Evolutionary conservation across 2,797 vertebrate genomes (phyloP).

Genomic region (Fistularia commersonii): DNA sequence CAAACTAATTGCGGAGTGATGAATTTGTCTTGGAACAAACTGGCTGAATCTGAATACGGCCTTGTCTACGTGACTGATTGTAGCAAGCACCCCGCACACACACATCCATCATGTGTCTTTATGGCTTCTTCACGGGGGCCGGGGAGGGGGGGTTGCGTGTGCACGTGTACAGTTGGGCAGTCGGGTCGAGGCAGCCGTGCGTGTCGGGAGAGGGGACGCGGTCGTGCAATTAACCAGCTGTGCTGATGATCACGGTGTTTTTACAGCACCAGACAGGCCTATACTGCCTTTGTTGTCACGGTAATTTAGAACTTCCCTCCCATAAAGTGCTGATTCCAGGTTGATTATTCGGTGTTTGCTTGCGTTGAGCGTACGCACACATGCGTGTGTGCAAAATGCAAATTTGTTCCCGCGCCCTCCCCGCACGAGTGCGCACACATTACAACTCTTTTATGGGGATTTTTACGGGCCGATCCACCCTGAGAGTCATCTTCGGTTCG

Average conservation of each 20-base stretch:
- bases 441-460: slow-evolving; percentile 52
- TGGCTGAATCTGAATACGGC: slow-evolving; percentile 58
- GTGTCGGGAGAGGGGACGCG: slow-evolving; percentile 44
- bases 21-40: slow-evolving; percentile 64
- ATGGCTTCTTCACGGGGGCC: slow-evolving; percentile 48
- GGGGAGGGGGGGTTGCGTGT: slow-evolving; percentile 22
- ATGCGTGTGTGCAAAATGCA: slow-evolving; percentile 23
- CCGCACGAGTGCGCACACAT: slow-evolving; percentile 10
- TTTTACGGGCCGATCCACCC: slow-evolving; percentile 41
- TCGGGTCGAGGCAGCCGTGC: slow-evolving; percentile 11
- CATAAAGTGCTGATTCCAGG: slow-evolving; percentile 66
- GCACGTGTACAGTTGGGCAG: slow-evolving; percentile 3
- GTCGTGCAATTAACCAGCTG: slow-evolving; percentile 70
- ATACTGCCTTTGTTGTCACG: slow-evolving; percentile 73
- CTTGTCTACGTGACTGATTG: slow-evolving; percentile 63
- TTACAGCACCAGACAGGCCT: slow-evolving; percentile 58
- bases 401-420: slow-evolving; percentile 27
- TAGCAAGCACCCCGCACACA: slow-evolving; percentile 20
- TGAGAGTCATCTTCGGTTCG: slow-evolving; percentile 48
- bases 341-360: slow-evolving; percentile 65
- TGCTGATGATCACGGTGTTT: slow-evolving; percentile 67
- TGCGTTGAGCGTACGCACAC: slow-evolving; percentile 29
- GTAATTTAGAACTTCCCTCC: slow-evolving; percentile 60
- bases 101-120: slow-evolving; percentile 63
- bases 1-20: slow-evolving; percentile 62